These are phyloP conservation scores for Crioceris asparagi DNA, from an alignment of 2,888 invertebrate species.

Conservation along the genomic window DNA sequence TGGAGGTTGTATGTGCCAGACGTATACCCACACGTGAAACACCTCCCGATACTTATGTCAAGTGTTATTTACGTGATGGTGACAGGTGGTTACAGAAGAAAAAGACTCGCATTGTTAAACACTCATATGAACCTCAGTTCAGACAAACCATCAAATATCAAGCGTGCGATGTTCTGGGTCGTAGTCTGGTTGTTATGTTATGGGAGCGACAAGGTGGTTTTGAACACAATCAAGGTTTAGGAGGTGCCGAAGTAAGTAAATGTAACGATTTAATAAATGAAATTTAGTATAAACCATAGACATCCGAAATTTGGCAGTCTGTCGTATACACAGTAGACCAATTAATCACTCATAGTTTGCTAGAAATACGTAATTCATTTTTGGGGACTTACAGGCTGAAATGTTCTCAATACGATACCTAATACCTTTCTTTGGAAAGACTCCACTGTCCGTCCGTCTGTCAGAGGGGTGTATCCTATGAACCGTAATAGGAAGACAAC, in stretches of 20 bases:
- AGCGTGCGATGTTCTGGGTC: conserved; percentile 64
- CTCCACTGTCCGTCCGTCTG: too few species aligned
- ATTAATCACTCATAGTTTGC: too few species aligned
- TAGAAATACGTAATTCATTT: too few species aligned
- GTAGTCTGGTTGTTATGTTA: conserved; percentile 80
- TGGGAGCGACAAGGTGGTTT: conserved; percentile 87
- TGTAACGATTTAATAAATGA: not conserved
- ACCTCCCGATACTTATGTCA: conserved; percentile 82
- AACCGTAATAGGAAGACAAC: too few species aligned
- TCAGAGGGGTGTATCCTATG: too few species aligned
- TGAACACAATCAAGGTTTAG: conserved; percentile 71
- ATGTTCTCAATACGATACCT: too few species aligned
- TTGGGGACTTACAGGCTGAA: too few species aligned
- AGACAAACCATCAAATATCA: conserved; percentile 82
- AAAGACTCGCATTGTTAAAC: conserved; percentile 76
- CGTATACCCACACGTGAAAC: conserved; percentile 60
- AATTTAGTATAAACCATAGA: too few species aligned
- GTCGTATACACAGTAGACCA: too few species aligned
- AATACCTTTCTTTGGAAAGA: too few species aligned
- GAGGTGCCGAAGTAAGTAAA: conserved; percentile 42
- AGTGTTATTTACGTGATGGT: conserved; percentile 83
- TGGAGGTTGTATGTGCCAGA: conserved; percentile 68
- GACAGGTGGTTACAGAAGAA: conserved; percentile 84
- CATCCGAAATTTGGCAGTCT: too few species aligned
- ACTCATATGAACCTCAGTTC: conserved; percentile 75